A percentile compares a stretch with the other conserved stretches of the same genome.
Evolutionary conservation across 2,113 vertebrate species (phyloP).

Genomic region (Sturnus vulgaris): DNA sequence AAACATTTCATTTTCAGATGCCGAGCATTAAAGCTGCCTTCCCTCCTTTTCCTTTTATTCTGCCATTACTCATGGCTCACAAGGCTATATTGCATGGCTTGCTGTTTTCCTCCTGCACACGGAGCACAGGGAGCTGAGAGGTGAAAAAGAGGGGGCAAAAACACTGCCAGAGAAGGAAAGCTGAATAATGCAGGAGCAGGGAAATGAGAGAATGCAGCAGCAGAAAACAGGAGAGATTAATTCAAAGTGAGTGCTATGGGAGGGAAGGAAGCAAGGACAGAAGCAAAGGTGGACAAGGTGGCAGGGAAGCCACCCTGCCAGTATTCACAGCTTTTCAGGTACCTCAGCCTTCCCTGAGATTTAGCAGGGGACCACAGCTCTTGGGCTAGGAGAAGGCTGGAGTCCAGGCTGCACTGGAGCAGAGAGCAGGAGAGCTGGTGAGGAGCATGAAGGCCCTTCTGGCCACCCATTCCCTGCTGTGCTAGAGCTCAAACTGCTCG

Average conservation of each 20-base stretch:
- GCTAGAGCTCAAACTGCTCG: background rate
- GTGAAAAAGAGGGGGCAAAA: background rate
- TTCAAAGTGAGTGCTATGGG: background rate
- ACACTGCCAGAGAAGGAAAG: background rate
- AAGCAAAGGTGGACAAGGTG: fast-evolving
- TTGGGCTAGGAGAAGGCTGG: background rate
- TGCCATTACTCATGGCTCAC: background rate
- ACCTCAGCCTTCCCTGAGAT: background rate
- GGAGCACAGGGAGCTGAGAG: background rate
- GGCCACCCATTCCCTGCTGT: background rate
- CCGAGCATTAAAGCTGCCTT: background rate
- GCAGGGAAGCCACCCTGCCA: background rate
- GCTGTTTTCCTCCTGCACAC: background rate
- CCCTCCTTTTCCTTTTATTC: background rate
- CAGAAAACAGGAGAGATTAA: background rate
- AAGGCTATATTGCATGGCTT: background rate
- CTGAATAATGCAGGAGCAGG: background rate
- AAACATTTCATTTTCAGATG: background rate
- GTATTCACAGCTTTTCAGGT: background rate
- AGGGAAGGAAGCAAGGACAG: background rate
- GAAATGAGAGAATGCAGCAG: background rate
- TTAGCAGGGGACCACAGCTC: background rate
- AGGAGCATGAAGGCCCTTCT: background rate
- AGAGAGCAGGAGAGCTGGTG: background rate
- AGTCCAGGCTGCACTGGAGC: background rate